phyloP scores from a whole-genome alignment of 2,113 vertebrate genomes.

The Micronisus gabar region DNA sequence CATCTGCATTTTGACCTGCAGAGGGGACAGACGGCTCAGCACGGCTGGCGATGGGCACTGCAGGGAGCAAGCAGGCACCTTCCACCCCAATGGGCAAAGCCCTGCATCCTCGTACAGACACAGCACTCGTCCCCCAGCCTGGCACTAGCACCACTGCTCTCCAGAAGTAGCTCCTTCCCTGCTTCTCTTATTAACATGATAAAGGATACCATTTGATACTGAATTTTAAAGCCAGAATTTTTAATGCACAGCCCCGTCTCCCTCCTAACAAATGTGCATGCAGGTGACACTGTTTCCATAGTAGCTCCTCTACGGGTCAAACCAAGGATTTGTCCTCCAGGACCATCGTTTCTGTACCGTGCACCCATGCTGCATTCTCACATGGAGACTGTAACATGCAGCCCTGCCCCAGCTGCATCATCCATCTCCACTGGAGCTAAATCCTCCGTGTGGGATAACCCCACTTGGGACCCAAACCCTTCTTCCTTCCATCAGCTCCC shows the following conservation, averaged over 20 bases:
- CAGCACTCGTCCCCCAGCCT: fast-evolving
- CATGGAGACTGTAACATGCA: background rate
- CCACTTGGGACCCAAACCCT: background rate
- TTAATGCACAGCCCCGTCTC: background rate
- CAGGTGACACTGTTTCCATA: background rate
- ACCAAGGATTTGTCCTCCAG: background rate
- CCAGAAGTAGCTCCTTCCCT: background rate
- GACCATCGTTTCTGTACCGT: background rate
- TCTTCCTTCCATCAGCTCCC: background rate
- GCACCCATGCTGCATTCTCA: background rate
- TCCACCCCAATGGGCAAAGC: fast-evolving
- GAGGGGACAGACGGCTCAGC: background rate
- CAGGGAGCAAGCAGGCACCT: background rate
- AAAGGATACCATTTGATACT: background rate
- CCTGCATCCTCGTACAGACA: background rate
- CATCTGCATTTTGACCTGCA: background rate
- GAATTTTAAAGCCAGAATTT: background rate
- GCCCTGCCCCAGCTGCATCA: background rate
- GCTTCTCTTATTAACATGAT: background rate
- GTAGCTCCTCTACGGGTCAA: background rate
- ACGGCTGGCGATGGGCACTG: fast-evolving
- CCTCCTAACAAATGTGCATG: background rate
- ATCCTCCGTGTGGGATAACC: background rate
- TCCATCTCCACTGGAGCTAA: background rate
- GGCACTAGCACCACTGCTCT: background rate